A percentile compares a stretch with the other conserved stretches of the same genome.
These are phyloP conservation scores for Plebejus anna DNA, from an alignment of 2,888 invertebrate genomes.

Conservation along the genomic window DNA sequence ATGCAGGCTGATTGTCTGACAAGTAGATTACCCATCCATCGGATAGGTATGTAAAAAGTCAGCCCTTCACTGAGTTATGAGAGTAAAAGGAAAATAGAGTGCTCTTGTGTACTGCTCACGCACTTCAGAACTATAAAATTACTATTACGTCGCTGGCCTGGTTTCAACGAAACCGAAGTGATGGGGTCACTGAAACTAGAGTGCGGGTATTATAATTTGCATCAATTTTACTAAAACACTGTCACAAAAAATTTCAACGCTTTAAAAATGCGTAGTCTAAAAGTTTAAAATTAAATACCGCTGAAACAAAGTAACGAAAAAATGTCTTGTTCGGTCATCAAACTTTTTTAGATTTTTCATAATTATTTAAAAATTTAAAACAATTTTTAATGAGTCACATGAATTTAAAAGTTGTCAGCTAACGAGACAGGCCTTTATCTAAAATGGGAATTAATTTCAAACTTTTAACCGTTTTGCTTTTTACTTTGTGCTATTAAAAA, in stretches of 20 bases:
- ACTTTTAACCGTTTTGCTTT: constrained; percentile 27
- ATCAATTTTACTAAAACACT: not conserved
- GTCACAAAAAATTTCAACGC: not conserved
- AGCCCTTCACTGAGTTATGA: too few relatives aligned
- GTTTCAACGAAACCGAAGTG: too few relatives aligned
- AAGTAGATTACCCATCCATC: too few relatives aligned
- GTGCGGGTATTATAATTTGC: too few relatives aligned
- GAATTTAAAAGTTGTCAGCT: constrained; percentile 31
- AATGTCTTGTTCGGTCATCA: not conserved
- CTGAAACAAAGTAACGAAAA: not conserved
- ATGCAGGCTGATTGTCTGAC: too few relatives aligned
- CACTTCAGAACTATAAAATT: too few relatives aligned
- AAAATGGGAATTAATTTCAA: constrained; percentile 27
- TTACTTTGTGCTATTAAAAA: constrained; percentile 7
- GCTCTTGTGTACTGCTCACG: too few relatives aligned
- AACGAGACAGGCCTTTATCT: constrained; percentile 27
- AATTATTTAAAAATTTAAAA: constrained; percentile 12
- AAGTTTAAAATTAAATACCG: not conserved
- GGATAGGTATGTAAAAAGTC: too few relatives aligned
- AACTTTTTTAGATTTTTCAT: not conserved
- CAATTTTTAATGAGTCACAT: constrained; percentile 28
- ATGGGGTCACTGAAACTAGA: too few relatives aligned
- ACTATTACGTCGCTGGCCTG: not conserved
- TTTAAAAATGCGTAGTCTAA: not conserved
- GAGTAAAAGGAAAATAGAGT: too few relatives aligned